Conservation (phyloP, 2,113 vertebrate species). For the Macquaria ambigua region DNA sequence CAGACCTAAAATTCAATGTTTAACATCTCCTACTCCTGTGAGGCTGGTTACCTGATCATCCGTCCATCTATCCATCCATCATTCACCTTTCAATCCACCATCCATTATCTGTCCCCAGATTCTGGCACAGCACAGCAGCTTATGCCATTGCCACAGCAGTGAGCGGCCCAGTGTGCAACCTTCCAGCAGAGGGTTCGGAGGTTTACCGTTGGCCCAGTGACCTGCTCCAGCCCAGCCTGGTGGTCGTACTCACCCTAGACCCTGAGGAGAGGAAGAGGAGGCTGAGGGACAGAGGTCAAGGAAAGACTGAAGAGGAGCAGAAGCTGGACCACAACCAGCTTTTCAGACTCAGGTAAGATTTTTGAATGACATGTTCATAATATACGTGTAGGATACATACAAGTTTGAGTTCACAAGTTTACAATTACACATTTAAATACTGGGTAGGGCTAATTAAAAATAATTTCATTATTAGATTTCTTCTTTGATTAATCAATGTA, state of each 20-base stretch:
- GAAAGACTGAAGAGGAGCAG: constrained; percentile 89
- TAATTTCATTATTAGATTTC: background rate
- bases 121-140: constrained; percentile 96
- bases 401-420: background rate
- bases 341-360: constrained; percentile 90
- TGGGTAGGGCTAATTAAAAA: background rate
- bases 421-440: background rate
- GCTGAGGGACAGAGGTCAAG: constrained; percentile 85
- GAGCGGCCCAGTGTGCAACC: constrained; percentile 83
- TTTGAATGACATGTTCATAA: background rate
- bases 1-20: constrained; percentile 28
- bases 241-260: constrained; percentile 89
- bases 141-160: constrained; percentile 93
- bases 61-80: constrained; percentile 13
- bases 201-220: constrained; percentile 92
- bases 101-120: constrained; percentile 80
- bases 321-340: constrained; percentile 88
- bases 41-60: constrained; percentile 17
- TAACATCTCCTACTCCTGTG: constrained; percentile 1
- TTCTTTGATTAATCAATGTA: background rate
- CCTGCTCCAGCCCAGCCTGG: constrained; percentile 89
- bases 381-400: background rate
- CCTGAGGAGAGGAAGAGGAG: constrained; percentile 87
- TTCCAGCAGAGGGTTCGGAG: constrained; percentile 86
- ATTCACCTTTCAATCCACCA: constrained; percentile 17